A percentile compares a stretch with the other conserved stretches of the same genome.
Conservation (phyloP, 2,113 vertebrate genomes). For the Myotis lucifugus region DNA sequence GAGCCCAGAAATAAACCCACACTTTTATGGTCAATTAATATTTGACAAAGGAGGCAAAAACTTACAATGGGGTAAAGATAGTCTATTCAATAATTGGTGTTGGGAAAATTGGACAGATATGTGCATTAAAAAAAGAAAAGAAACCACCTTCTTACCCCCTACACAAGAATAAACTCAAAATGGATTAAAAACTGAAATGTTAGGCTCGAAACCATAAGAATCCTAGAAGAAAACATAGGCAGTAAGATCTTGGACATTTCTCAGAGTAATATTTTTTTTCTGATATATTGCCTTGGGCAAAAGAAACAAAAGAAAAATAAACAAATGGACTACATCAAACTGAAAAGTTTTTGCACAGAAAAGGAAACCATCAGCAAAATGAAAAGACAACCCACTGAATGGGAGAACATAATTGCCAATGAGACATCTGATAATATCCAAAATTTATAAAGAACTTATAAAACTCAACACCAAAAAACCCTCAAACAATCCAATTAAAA, state of each 20-base stretch:
- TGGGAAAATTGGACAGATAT: neutral
- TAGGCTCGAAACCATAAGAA: neutral
- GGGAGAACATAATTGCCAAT: neutral
- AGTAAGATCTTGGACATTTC: neutral
- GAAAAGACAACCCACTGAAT: neutral
- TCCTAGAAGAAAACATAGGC: neutral
- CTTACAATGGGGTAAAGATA: neutral
- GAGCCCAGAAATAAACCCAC: neutral
- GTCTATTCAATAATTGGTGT: neutral
- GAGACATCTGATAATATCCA: neutral
- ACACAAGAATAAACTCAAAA: neutral
- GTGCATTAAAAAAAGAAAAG: neutral
- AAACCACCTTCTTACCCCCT: neutral
- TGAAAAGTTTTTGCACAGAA: neutral
- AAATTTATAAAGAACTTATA: neutral
- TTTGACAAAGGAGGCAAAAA: neutral
- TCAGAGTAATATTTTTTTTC: neutral
- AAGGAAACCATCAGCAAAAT: neutral
- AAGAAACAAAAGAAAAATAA: no score
- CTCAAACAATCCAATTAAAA: neutral
- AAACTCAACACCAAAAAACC: neutral
- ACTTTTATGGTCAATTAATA: neutral
- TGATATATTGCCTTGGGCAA: neutral
- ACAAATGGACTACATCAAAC: neutral
- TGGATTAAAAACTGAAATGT: neutral